These are phyloP conservation scores for Aphelocoma coerulescens DNA, from an alignment of 2,113 vertebrate genomes.

Conservation along the genomic window DNA sequence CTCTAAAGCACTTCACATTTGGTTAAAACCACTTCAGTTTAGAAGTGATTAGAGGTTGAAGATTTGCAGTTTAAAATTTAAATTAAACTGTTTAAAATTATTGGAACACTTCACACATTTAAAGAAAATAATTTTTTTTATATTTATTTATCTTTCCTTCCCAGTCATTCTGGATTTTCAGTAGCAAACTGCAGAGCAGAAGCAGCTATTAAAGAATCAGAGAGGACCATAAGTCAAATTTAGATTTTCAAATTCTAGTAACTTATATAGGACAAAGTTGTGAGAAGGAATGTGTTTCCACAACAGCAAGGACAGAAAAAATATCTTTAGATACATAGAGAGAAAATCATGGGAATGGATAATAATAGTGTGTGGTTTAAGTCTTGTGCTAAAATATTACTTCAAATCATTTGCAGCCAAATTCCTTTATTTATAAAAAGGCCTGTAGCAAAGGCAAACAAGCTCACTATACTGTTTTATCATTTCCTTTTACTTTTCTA, in stretches of 20 bases:
- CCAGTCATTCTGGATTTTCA: conserved; percentile 37
- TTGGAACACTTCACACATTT: conserved; percentile 69
- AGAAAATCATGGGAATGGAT: not conserved
- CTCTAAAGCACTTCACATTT: conserved; percentile 72
- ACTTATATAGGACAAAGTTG: not conserved
- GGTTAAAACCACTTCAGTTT: conserved; percentile 77
- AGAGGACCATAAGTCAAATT: not conserved
- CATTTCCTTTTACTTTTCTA: not conserved
- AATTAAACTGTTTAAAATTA: conserved; percentile 77
- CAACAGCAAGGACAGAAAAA: not conserved
- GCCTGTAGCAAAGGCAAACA: not conserved
- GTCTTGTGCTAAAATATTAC: conserved; percentile 2
- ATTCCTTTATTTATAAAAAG: not conserved
- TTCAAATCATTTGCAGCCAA: not conserved
- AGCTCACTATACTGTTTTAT: not conserved
- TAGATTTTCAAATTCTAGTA: not conserved
- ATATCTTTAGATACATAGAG: not conserved
- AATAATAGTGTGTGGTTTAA: not conserved
- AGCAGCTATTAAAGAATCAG: not conserved
- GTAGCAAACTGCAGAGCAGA: not conserved
- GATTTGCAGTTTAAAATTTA: conserved; percentile 78
- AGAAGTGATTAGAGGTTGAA: conserved; percentile 78
- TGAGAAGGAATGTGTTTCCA: not conserved
- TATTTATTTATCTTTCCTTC: conserved; percentile 45
- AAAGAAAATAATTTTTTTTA: conserved; percentile 71